Evolutionary conservation across 2,888 invertebrate species (phyloP), one percentile per base, ranked within the genome.

Genomic region (Thymelicus lineola): DNA sequence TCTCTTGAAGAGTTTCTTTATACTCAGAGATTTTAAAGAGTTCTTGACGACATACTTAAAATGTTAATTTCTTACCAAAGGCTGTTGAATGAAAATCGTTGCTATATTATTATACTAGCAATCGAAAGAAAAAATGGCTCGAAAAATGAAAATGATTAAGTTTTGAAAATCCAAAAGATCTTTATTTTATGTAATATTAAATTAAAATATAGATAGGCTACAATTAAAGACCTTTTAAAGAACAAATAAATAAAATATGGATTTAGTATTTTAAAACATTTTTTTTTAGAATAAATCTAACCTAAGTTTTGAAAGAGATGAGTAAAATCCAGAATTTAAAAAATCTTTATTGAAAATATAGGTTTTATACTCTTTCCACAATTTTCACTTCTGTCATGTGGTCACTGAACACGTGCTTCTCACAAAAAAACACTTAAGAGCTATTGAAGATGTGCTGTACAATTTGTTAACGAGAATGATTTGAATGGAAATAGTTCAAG

Each of bases 341-440:
- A 28, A 28, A 28, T 28, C 28, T n/a, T n/a, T n/a, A n/a, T n/a
- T n/a, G n/a, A n/a, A n/a, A 28, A 28, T 3, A 28, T 28, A 42
- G 12, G 42, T 42, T 4, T 42, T 12, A 10, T 42, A 42, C 9
- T 17, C 17, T 50, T 50, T 50, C 6, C 9, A 50, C 12, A 15
- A 9, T 50, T 50, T 50, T 50, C 48, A 50, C 48, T 50, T 50
- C 15, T 50, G 36, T 17, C 66, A 59, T 48, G 36, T 66, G 66
- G 17, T 59, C 35, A 38, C 66, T 66, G 59, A 20, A 59, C 59
- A 46, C 42, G 48, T 50, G 38, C 59, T 66, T 66, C 46, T 59
- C 48, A 14, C 12, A 58, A 46, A 48, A 58, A 50, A 50, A 15
- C 15, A 15, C 17, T 50, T 50, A 50, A 50, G 15, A 17, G 48